Evolutionary conservation across 2,888 invertebrate species (phyloP).

Genomic region (Neoitamus cyanurus): DNA sequence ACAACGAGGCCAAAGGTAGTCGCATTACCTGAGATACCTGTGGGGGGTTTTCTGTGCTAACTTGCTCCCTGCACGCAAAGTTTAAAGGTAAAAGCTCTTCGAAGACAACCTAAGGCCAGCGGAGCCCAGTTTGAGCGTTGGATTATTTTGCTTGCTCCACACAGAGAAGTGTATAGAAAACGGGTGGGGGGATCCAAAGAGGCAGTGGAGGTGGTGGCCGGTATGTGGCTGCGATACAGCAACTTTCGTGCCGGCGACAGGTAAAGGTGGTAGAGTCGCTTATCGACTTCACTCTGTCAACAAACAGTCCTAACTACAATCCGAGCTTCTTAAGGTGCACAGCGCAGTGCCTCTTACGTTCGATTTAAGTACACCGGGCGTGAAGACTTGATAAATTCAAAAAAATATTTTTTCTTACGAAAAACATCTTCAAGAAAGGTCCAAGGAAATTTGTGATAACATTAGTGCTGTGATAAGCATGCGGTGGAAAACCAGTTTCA

Average conservation of each 20-base stretch:
- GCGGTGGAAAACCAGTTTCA: not conserved
- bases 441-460: not conserved
- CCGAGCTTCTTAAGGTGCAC: not conserved
- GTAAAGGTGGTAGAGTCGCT: conserved; percentile 20
- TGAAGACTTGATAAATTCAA: not conserved
- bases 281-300: conserved; percentile 23
- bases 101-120: not conserved
- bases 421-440: not conserved
- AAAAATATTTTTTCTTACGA: not conserved
- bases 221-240: conserved; percentile 3
- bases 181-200: not conserved
- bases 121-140: not conserved
- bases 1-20: conserved; percentile 11
- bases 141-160: not conserved
- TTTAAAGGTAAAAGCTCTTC: conserved; percentile 2
- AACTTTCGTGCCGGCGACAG: conserved; percentile 24
- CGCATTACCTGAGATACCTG: not conserved
- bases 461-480: not conserved
- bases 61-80: not conserved
- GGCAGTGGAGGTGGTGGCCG: conserved; percentile 7
- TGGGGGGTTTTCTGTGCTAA: not conserved
- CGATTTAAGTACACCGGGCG: not conserved
- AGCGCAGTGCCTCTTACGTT: not conserved
- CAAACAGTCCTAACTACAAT: not conserved
- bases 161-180: not conserved